A percentile compares a stretch with the other conserved stretches of the same genome.
Evolutionary conservation across 2,113 vertebrate species (phyloP).

Genomic region (Onychostruthus taczanowskii): DNA sequence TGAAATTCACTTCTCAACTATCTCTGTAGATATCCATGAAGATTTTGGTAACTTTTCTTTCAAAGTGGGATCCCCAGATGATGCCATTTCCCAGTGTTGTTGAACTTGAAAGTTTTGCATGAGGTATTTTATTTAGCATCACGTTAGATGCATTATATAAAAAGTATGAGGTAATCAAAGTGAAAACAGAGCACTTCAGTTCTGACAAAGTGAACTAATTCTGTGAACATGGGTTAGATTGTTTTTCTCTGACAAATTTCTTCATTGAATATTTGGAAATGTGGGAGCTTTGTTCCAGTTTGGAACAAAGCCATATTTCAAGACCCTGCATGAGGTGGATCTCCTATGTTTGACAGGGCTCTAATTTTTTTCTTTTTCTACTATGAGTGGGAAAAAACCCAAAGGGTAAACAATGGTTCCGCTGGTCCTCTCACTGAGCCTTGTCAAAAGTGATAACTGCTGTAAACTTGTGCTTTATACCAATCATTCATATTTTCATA

Average conservation of each 20-base stretch:
- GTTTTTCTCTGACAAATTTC: background rate
- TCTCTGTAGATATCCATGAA: background rate
- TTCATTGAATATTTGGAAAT: background rate
- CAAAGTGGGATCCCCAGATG: background rate
- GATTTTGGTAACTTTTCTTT: background rate
- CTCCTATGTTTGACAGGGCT: background rate
- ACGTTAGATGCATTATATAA: background rate
- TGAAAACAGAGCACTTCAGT: background rate
- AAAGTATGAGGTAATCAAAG: background rate
- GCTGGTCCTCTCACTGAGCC: background rate
- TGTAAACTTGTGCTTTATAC: background rate
- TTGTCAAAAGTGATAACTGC: background rate
- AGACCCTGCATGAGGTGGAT: background rate
- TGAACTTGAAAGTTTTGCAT: background rate
- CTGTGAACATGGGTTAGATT: background rate
- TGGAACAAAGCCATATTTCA: background rate
- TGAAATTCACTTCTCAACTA: background rate
- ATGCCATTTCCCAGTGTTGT: background rate
- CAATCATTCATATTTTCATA: background rate
- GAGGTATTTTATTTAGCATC: background rate
- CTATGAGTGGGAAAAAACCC: background rate
- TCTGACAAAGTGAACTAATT: background rate
- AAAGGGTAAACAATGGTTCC: background rate
- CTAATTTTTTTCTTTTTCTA: background rate
- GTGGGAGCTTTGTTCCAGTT: background rate